phyloP scores from a whole-genome alignment of 2,797 vertebrate genomes.

The Gymnothorax javanicus region DNA sequence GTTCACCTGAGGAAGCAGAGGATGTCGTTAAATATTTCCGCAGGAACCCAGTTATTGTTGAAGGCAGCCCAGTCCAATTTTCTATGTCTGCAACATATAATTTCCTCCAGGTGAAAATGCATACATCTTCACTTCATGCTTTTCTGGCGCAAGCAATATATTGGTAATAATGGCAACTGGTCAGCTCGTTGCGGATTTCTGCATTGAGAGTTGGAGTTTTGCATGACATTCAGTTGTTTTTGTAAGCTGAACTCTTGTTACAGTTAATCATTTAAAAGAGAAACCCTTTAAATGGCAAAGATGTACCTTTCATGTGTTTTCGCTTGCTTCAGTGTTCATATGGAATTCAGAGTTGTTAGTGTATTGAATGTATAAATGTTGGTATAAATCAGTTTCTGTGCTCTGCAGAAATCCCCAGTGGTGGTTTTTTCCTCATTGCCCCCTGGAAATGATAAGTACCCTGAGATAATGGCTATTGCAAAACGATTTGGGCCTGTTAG shows the following conservation, averaged over 20 bases:
- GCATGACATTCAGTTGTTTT: neutral
- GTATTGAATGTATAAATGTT: neutral
- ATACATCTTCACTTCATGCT: neutral
- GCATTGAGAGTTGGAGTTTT: neutral
- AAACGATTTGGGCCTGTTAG: conserved; percentile 67
- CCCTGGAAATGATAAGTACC: conserved; percentile 48
- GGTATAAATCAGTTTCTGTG: neutral
- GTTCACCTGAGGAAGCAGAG: conserved; percentile 59
- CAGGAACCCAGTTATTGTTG: conserved; percentile 50
- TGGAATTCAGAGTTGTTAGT: neutral
- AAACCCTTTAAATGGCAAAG: neutral
- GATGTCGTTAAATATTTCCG: conserved; percentile 62
- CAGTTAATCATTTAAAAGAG: neutral
- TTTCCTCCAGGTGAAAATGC: conserved; percentile 63
- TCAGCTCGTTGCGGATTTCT: neutral
- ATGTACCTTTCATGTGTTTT: neutral
- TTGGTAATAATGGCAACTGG: neutral
- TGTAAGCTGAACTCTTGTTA: neutral
- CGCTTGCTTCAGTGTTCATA: neutral
- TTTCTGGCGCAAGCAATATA: neutral
- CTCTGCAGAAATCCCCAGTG: conserved; percentile 61
- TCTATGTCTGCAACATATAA: conserved; percentile 62
- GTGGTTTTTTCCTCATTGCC: conserved; percentile 66
- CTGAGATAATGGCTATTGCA: conserved; percentile 61
- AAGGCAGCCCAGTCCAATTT: conserved; percentile 57